phyloP scores from a whole-genome alignment of 1,140 invertebrate genomes.

The Macrotrachela quadricornifera region DNA sequence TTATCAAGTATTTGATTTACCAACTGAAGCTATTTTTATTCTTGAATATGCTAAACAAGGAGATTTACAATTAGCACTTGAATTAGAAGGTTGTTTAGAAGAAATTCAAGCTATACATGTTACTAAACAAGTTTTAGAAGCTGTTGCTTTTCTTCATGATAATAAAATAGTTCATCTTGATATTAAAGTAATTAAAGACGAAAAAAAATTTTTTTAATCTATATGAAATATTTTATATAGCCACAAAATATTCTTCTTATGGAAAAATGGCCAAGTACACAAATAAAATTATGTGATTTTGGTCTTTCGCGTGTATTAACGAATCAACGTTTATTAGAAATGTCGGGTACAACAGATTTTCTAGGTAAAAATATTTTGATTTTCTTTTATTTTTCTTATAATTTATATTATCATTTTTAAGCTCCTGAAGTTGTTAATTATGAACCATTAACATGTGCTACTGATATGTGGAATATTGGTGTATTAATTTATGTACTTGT shows the following conservation, averaged over 20 bases:
- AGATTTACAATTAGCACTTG: constrained; percentile 2
- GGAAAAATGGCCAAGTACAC: neutral
- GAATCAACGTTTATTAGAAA: constrained; percentile 13
- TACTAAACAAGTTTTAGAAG: constrained; percentile 66
- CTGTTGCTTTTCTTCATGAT: constrained; percentile 78
- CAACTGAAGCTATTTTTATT: constrained; percentile 2
- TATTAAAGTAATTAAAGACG: constrained; percentile 54
- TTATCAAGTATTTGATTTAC: constrained; percentile 4
- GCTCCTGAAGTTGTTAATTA: constrained; percentile 79
- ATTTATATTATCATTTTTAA: neutral
- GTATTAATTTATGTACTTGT: constrained; percentile 77
- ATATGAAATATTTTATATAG: constrained; percentile 30
- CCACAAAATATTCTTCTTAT: constrained; percentile 91
- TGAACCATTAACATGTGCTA: constrained; percentile 56
- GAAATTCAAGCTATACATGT: constrained; percentile 5
- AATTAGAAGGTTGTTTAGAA: constrained; percentile 4
- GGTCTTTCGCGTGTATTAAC: constrained; percentile 1
- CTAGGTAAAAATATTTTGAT: constrained; percentile 25
- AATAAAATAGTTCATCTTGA: constrained; percentile 87
- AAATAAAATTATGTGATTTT: constrained; percentile 10
- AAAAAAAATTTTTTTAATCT: too few relatives aligned
- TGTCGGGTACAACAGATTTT: constrained; percentile 46
- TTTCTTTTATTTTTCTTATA: too few relatives aligned
- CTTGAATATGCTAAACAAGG: constrained; percentile 6
- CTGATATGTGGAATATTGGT: constrained; percentile 52